Percentiles rank a stretch among this genome's conserved stretches.
Evolutionary conservation across 1,140 invertebrate species (phyloP).

Genomic region (Samia ricini): DNA sequence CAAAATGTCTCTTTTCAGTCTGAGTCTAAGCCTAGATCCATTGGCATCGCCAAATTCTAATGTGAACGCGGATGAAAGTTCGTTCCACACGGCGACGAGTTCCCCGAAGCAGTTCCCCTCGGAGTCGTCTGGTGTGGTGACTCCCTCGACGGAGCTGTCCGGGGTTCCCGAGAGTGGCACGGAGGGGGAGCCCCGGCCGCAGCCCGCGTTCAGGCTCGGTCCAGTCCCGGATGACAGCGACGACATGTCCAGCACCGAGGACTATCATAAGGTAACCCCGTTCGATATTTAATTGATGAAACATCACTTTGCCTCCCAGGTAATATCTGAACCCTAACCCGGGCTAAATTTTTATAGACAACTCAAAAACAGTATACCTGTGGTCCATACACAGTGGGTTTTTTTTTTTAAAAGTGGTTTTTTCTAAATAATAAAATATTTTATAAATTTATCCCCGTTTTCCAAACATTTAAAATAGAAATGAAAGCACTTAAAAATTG

Average conservation of each 20-base stretch:
- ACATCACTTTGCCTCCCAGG: too few species aligned
- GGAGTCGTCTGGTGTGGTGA: conserved; percentile 35
- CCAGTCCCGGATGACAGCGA: conserved; percentile 65
- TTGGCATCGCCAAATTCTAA: conserved; percentile 40
- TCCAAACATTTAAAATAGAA: too few species aligned
- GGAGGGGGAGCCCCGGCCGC: conserved; percentile 33
- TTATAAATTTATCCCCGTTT: too few species aligned
- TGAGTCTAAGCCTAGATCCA: conserved; percentile 57
- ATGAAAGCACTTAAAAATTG: too few species aligned
- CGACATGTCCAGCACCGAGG: conserved; percentile 73
- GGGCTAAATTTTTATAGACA: too few species aligned
- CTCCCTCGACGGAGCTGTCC: background rate
- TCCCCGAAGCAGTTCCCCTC: conserved; percentile 44
- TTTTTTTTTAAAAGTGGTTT: too few species aligned
- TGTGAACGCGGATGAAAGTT: conserved; percentile 81
- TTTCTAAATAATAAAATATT: too few species aligned
- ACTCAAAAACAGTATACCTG: too few species aligned
- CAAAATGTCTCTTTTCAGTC: conserved; percentile 24
- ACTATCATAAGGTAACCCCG: conserved; percentile 59
- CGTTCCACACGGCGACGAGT: conserved; percentile 85
- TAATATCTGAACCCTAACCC: too few species aligned
- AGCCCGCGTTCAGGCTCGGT: conserved; percentile 44
- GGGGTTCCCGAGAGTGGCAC: background rate
- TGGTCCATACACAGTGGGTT: too few species aligned
- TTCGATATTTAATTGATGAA: too few species aligned